These are phyloP conservation scores for Crocodylus rhombifer DNA, from an alignment of 2,797 vertebrate genomes.

Conservation along the genomic window DNA sequence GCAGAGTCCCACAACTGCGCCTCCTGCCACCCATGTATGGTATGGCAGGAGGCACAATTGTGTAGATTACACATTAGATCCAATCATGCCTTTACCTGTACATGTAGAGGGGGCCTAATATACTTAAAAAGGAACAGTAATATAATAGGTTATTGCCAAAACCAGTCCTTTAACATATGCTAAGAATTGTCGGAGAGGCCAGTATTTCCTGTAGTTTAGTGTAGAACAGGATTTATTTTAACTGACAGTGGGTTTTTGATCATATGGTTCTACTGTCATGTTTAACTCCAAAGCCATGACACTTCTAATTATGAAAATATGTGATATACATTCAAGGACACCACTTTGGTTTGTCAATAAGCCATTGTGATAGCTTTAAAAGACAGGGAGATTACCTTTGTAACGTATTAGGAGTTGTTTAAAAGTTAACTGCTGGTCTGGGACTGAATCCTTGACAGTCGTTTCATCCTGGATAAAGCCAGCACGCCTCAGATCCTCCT, in stretches of 20 bases:
- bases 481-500: conserved; percentile 87
- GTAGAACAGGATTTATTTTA: not conserved
- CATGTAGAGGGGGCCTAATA: not conserved
- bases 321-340: not conserved
- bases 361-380: not conserved
- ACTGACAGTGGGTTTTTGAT: not conserved
- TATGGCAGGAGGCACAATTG: no score
- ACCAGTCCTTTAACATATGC: not conserved
- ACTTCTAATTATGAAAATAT: not conserved
- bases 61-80: no score
- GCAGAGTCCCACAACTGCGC: no score
- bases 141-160: not conserved
- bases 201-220: not conserved
- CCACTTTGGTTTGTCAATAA: accelerated
- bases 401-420: conserved; percentile 90
- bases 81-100: no score
- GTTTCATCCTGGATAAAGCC: conserved; percentile 83
- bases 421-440: conserved; percentile 92
- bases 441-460: conserved; percentile 88
- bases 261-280: not conserved
- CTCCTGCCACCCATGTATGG: no score
- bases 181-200: not conserved
- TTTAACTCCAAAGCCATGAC: not conserved
- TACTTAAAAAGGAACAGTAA: not conserved
- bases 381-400: conserved; percentile 81